Percentiles rank a stretch among this genome's conserved stretches.
Evolutionary conservation across 2,113 vertebrate genomes (phyloP).

Genomic region (Cardinalis cardinalis): DNA sequence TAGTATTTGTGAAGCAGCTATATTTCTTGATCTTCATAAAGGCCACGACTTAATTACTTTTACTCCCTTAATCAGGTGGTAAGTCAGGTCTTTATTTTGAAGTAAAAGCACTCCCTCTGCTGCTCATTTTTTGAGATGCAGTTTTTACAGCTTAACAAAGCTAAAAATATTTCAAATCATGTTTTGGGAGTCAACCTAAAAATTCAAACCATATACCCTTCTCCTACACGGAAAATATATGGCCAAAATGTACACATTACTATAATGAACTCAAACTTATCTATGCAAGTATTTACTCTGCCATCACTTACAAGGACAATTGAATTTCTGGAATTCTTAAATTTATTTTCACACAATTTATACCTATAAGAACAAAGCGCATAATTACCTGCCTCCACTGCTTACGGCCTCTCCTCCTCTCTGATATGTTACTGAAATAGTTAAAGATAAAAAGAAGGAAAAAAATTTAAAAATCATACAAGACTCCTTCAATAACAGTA

Average conservation of each 20-base stretch:
- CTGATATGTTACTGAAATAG: conserved; percentile 92
- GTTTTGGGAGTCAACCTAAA: neutral
- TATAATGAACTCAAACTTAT: neutral
- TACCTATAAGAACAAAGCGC: conserved; percentile 21
- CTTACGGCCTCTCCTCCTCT: conserved; percentile 95
- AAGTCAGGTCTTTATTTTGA: conserved; percentile 37
- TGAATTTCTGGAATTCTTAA: neutral
- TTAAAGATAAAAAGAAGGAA: conserved; percentile 30
- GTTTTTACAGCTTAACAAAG: neutral
- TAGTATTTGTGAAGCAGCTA: conserved; percentile 45
- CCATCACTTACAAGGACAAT: neutral
- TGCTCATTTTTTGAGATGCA: conserved; percentile 51
- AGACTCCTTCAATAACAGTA: neutral
- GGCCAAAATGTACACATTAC: neutral
- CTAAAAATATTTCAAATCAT: neutral
- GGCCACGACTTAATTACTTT: conserved; percentile 62
- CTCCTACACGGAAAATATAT: neutral
- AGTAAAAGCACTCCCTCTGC: conserved; percentile 77
- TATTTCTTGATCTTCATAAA: conserved; percentile 71
- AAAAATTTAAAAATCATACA: conserved; percentile 35
- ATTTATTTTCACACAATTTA: neutral
- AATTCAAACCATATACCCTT: neutral
- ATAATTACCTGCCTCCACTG: conserved; percentile 94
- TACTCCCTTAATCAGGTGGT: conserved; percentile 52
- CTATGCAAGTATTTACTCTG: neutral